A percentile compares a stretch with the other conserved stretches of the same genome.
Conservation (phyloP, 2,888 invertebrate species). For the Ectemnius lituratus region DNA sequence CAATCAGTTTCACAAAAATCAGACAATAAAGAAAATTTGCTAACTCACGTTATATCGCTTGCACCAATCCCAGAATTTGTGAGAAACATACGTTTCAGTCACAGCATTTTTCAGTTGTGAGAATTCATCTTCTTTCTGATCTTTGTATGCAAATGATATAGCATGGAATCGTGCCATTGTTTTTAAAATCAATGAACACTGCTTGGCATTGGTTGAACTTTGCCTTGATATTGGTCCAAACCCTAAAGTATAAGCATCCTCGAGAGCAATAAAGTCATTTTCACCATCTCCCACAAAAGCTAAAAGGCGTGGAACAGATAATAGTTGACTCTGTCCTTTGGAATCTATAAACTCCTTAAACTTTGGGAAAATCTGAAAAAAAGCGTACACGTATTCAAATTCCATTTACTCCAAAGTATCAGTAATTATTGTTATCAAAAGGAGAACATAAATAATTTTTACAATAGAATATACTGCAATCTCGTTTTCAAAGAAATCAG, state of each 20-base stretch:
- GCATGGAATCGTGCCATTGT: constrained; percentile 78
- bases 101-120: constrained; percentile 56
- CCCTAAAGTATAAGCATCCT: constrained; percentile 74
- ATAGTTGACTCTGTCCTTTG: constrained; percentile 57
- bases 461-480: constrained; percentile 81
- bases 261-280: constrained; percentile 77
- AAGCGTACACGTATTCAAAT: constrained; percentile 15
- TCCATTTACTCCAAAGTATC: neutral
- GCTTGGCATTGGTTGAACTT: constrained; percentile 66
- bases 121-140: constrained; percentile 75
- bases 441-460: constrained; percentile 3
- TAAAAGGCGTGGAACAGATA: constrained; percentile 70
- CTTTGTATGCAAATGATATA: constrained; percentile 76
- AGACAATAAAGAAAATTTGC: neutral
- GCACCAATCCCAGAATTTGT: constrained; percentile 69
- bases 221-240: constrained; percentile 71
- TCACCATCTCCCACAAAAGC: constrained; percentile 74
- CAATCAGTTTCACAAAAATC: no score
- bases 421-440: no score
- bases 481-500: constrained; percentile 86
- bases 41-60: constrained; percentile 68
- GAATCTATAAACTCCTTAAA: constrained; percentile 65
- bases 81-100: constrained; percentile 69
- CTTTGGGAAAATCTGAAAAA: constrained; percentile 64
- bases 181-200: constrained; percentile 71